Base-by-base conservation (phyloP, 2,888 invertebrate species). In the Drosophila mimetica region DNA sequence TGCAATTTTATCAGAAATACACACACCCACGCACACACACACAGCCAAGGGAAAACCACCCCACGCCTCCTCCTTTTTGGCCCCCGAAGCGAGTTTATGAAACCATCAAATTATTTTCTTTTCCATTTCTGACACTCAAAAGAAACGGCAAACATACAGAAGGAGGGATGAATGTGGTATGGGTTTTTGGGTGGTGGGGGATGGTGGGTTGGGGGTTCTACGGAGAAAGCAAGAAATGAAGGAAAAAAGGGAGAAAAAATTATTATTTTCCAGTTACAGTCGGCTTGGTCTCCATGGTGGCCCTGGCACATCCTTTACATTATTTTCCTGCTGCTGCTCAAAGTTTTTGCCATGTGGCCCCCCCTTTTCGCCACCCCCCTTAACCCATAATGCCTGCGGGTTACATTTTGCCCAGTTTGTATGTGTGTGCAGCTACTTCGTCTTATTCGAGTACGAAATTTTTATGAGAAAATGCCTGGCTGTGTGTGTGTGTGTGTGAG, bases 51-150 rank as follows among this genome's bases (percentile, higher is more conserved):
- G 37, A 44, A 47, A 52, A 54, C 16, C 47, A 37, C 65, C 46
- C 42, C 39, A 71, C 54, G 48, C 53, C 25, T 58, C 53, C 25
- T 58, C 34, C 42, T 48, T 46, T 58, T 39, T 60, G 41, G 66
- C 59, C 78, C 75, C 67, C 79, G 80, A 78, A 86, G 75, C 86
- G 85, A 81, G 84, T 90, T 87, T 90, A 89, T 89, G 89, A 88
- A 89, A 89, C 89, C 89, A 91, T 90, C 90, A 90, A 91, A 91
- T 90, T 90, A 90, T 90, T 91, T 91, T 90, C 88, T 90, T 90
- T 91, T 90, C 89, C 89, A 91, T 90, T 91, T 91, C 90, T 90
- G 90, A 90, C 91, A 90, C 90, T 90, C 89, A 82, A 88, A 86
- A 85, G 88, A 86, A 88, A 70, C 53, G 76, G 75, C 71, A 79